phyloP scores from a whole-genome alignment of 1,140 invertebrate genomes.

The Charaxes varanes region DNA sequence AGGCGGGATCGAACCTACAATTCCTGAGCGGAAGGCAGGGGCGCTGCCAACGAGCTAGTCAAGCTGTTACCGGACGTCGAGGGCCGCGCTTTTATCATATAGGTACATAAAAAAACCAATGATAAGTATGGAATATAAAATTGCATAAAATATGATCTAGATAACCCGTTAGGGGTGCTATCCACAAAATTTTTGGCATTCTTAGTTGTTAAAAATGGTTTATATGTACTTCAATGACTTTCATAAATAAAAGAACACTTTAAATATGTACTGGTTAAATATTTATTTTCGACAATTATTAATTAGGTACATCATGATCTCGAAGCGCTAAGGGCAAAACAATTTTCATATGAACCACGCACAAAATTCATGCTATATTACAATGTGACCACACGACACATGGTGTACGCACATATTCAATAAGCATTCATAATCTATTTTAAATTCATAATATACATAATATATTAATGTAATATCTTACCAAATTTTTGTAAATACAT shows the following conservation, averaged over 20 bases:
- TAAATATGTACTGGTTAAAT: conserved; percentile 63
- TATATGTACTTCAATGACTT: too few relatives aligned
- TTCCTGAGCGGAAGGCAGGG: too few relatives aligned
- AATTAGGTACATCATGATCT: conserved; percentile 54
- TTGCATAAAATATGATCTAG: too few relatives aligned
- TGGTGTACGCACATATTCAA: conserved; percentile 26
- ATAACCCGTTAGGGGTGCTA: too few relatives aligned
- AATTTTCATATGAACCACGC: conserved; percentile 43
- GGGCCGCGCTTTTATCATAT: too few relatives aligned
- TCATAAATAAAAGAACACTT: conserved; percentile 29
- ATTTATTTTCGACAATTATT: conserved; percentile 64
- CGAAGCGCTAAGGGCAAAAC: conserved; percentile 59
- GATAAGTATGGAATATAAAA: too few relatives aligned
- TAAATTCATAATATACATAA: conserved; percentile 64
- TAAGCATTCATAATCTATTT: conserved; percentile 39
- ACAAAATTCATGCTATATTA: conserved; percentile 47
- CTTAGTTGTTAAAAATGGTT: too few relatives aligned
- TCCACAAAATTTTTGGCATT: too few relatives aligned
- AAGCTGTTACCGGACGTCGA: too few relatives aligned
- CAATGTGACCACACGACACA: conserved; percentile 45
- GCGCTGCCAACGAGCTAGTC: too few relatives aligned
- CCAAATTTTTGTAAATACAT: conserved; percentile 27
- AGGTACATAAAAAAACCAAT: too few relatives aligned
- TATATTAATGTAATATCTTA: conserved; percentile 37
- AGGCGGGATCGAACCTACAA: too few relatives aligned